Percentiles rank a stretch among this genome's conserved stretches.
Evolutionary conservation across 2,888 invertebrate species (phyloP).

Genomic region (Smittia sp.): DNA sequence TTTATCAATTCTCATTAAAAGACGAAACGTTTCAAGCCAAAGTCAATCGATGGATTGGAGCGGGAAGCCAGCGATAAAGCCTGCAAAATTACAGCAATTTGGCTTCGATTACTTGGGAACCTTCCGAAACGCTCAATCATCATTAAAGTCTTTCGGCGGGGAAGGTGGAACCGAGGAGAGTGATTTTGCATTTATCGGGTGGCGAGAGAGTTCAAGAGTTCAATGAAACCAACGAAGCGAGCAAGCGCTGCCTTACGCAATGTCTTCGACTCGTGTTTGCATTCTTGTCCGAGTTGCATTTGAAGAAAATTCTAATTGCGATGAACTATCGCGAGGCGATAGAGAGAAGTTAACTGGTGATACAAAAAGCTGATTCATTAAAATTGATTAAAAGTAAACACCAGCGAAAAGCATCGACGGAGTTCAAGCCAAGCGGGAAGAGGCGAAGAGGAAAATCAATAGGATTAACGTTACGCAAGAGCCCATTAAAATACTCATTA

Average conservation of each 20-base stretch:
- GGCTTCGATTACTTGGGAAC: neutral
- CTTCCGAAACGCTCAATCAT: neutral
- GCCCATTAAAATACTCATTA: conserved; percentile 11
- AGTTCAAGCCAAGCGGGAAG: neutral
- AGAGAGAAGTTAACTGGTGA: neutral
- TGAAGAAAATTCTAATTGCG: neutral
- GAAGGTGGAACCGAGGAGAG: conserved; percentile 1
- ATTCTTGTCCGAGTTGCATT: conserved; percentile 17
- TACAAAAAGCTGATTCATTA: conserved; percentile 17
- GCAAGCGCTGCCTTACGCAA: neutral
- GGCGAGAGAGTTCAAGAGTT: neutral
- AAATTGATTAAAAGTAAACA: conserved; percentile 19
- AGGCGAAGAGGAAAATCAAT: neutral
- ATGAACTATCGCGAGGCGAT: too few species aligned
- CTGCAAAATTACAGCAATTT: neutral
- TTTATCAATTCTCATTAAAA: too few species aligned
- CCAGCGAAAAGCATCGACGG: neutral
- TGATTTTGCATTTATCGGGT: conserved; percentile 16
- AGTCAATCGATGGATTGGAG: neutral
- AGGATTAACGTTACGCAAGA: conserved; percentile 15
- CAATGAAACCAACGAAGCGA: conserved; percentile 15
- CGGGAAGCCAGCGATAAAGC: neutral
- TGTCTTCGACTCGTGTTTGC: neutral
- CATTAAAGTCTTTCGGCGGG: neutral
- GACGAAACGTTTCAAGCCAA: neutral